Evolutionary conservation across 1,140 invertebrate genomes (phyloP), one percentile per base, ranked within the genome.

Genomic region (Oedothorax gibbosus): DNA sequence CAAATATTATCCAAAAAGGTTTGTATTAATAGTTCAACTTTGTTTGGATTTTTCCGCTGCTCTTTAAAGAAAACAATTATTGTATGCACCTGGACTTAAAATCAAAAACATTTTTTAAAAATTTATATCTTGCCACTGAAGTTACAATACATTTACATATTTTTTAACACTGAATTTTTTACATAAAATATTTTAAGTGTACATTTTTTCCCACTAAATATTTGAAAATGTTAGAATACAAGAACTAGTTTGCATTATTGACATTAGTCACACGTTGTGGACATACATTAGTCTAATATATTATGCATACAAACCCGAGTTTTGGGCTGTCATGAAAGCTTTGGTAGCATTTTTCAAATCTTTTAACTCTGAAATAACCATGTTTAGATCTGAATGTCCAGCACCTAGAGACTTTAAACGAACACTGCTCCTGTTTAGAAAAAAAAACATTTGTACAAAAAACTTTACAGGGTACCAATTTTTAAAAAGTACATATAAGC

Each of bases 311-410:
- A 12, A 7, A 86, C 86, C 86, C 20, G 90, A 89, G 66, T 89
- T 90, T 86, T 93, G 91, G 65, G 92, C 91, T 82, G 88, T 88
- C 85, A 90, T 90, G 82, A 92, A 91, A 20, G 89, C 89, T 87
- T 91, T 91, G 14, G 90, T 88, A 50, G 90, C 88, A 62, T 89
- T 89, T 78, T 90, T 88, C 20, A 92, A 89, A 87, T 92, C 91
- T 87, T 91, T 90, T 35, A 92, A 87, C 87, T 92, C 91, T 20
- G 91, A 92, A 75, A 93, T 89, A 18, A 93, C 89, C 82, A 93
- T 90, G 85, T 92, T 91, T 2, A 93, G 88, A 81, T 92, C 91
- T 78, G 88, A 87, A 87, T 92, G 91, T 4, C 91, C 90, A 86
- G 89, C 90, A 72, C 91, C 90, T 21, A 92, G 87, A 7, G 91